Conservation (phyloP, 1,140 invertebrate genomes). For the Temnothorax nylanderi region DNA sequence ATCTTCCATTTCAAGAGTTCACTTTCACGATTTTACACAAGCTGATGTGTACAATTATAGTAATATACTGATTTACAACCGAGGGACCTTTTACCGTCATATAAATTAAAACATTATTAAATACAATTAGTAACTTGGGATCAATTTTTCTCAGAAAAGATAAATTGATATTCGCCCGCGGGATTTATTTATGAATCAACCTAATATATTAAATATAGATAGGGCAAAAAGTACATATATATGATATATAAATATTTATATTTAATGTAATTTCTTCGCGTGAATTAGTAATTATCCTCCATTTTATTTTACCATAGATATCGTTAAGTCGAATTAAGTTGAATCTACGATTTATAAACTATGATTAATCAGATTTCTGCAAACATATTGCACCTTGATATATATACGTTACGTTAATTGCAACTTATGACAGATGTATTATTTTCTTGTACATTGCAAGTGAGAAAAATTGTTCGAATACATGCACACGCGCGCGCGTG, state of each 20-base stretch:
- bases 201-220: background rate
- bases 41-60: background rate
- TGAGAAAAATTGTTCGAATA: conserved; percentile 5
- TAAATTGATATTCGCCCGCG: background rate
- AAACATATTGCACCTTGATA: conserved; percentile 2
- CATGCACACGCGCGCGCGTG: too few species aligned
- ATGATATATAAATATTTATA: conserved; percentile 51
- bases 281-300: conserved; percentile 24
- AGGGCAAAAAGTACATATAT: background rate
- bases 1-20: background rate
- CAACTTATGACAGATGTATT: conserved; percentile 19
- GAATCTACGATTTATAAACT: conserved; percentile 19
- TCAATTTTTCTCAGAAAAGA: background rate
- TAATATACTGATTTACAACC: background rate
- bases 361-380: conserved; percentile 21
- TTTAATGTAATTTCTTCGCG: conserved; percentile 39
- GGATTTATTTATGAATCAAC: conserved; percentile 1
- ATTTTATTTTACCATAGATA: conserved; percentile 34
- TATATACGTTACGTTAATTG: background rate
- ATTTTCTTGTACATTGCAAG: conserved; percentile 27
- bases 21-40: background rate
- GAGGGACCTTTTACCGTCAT: background rate
- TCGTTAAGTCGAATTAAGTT: background rate
- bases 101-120: background rate
- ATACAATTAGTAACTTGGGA: background rate